phyloP scores from a whole-genome alignment of 2,888 invertebrate genomes.

The Ectemnius cavifrons region DNA sequence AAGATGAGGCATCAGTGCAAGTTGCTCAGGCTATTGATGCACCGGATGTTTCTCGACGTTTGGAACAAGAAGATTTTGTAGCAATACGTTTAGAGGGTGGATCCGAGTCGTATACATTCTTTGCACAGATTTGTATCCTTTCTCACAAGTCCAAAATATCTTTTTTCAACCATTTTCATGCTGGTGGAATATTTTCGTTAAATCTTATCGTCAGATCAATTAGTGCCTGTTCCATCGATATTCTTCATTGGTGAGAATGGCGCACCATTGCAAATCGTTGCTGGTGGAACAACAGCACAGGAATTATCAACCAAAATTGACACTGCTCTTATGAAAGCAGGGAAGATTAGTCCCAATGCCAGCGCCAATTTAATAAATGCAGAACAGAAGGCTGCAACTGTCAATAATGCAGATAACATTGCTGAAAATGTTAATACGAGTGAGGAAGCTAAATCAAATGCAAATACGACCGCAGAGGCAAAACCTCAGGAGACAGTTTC shows the following conservation, averaged over 20 bases:
- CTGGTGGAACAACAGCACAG: constrained; percentile 81
- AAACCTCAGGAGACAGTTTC: background rate
- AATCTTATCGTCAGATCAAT: constrained; percentile 80
- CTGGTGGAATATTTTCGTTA: constrained; percentile 29
- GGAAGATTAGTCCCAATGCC: constrained; percentile 68
- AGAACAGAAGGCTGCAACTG: constrained; percentile 56
- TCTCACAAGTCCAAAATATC: constrained; percentile 48
- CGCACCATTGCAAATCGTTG: constrained; percentile 88
- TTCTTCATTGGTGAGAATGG: constrained; percentile 93
- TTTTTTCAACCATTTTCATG: background rate
- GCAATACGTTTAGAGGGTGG: constrained; percentile 88
- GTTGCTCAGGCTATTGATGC: constrained; percentile 83
- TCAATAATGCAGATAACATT: constrained; percentile 17
- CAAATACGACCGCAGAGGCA: background rate
- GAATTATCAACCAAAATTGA: constrained; percentile 84
- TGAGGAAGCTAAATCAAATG: background rate
- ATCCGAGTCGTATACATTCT: constrained; percentile 88
- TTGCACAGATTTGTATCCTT: constrained; percentile 93
- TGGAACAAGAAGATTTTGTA: constrained; percentile 85
- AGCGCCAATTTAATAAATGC: constrained; percentile 65
- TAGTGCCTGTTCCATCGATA: constrained; percentile 88
- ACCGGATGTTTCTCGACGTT: constrained; percentile 79
- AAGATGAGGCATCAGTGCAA: constrained; percentile 85
- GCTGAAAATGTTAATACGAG: constrained; percentile 14
- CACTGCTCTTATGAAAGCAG: constrained; percentile 81